Evolutionary conservation across 2,888 invertebrate species (phyloP).

Genomic region (Eudemis profundana): DNA sequence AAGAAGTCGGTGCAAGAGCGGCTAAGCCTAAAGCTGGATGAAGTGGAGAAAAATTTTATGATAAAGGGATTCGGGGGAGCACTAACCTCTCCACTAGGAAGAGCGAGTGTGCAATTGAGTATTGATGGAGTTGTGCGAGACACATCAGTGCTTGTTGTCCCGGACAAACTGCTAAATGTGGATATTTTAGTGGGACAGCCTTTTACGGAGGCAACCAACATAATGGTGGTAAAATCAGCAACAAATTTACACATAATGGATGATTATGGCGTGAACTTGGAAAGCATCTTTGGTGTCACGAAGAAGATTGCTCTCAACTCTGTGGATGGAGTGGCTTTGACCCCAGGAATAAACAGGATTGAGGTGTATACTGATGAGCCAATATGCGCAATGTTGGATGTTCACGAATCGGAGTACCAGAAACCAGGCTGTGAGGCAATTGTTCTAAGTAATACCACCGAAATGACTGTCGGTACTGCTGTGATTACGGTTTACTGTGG

Average conservation of each 20-base stretch:
- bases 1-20: background rate
- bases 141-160: conserved; percentile 33
- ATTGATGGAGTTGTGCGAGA: conserved; percentile 42
- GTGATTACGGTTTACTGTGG: conserved; percentile 37
- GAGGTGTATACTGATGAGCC: conserved; percentile 32
- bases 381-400: conserved; percentile 41
- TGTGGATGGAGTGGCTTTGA: conserved; percentile 19
- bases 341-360: conserved; percentile 41
- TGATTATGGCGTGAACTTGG: too few relatives aligned
- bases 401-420: too few relatives aligned
- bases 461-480: conserved; percentile 24
- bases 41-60: conserved; percentile 18
- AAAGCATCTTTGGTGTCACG: too few relatives aligned
- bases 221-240: too few relatives aligned
- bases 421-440: conserved; percentile 39
- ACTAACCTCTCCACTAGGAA: conserved; percentile 28
- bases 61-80: conserved; percentile 44
- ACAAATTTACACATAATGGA: too few relatives aligned
- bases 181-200: too few relatives aligned
- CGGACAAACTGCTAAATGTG: conserved; percentile 35
- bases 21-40: background rate
- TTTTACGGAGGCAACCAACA: too few relatives aligned
- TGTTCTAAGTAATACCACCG: conserved; percentile 26
- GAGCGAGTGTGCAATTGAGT: conserved; percentile 4
- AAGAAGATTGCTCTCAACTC: too few relatives aligned